Base-by-base conservation (phyloP, 2,888 invertebrate genomes). In the Eumacrocentrus americanus region DNA sequence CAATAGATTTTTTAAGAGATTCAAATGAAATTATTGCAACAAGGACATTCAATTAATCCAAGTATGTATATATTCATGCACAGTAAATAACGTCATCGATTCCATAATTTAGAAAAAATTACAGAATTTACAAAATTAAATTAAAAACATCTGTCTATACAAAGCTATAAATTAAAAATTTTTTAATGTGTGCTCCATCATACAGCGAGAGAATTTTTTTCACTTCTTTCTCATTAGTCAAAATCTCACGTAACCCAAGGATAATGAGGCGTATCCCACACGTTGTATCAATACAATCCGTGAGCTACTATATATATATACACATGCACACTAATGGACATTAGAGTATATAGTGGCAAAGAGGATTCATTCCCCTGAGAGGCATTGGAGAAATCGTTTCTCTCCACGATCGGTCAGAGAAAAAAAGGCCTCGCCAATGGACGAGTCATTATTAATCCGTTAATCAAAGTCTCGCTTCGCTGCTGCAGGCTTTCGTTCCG, bases 391-490 rank as follows among this genome's bases (percentile, higher is more conserved):
- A 29, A 47, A 47, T 47, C 22, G 47, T 47, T 47, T 47, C 47
- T 47, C 25, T 23, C 25, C 12, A 12, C 23, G n/a, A 47, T 14
- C 1, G 3, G 29, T 14, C 20, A 12, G 22, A 25, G n/a, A 44
- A 47, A 47, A 47, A 47, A 23, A 23, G 14, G 23, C 23, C 7
- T 50, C 29, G 23, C 48, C 35, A 55, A 61, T 50, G 23, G 51
- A 16, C 59, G 59, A 65, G 65, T 65, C 65, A 65, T 65, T 65
- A 65, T 65, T 61, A 65, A 63, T 63, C 63, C 65, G 63, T 65
- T 63, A 61, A 65, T 63, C 65, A 65, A 65, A 61, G 63, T 65
- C 65, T 63, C 63, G 55, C 61, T 57, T 59, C 51, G 53, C 54
- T 58, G 63, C 50, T 53, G 60, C 40, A 56, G 48, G 57, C 61